Evolutionary conservation across 2,797 vertebrate species (phyloP).

Genomic region (Pampus argenteus): DNA sequence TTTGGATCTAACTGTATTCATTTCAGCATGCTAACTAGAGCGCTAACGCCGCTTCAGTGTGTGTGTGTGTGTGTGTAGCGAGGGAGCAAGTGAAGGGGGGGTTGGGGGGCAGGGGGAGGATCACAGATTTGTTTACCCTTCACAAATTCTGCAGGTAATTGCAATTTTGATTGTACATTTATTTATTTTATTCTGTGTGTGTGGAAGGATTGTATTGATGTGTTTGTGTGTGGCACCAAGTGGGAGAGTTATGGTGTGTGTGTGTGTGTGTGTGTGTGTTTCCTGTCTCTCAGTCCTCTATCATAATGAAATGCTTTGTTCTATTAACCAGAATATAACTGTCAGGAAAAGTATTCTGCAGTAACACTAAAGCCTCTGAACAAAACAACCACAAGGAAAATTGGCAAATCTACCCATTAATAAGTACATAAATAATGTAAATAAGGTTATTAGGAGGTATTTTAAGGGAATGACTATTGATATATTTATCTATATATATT

Average conservation of each 20-base stretch:
- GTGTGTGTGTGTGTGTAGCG: slow-evolving; percentile 18
- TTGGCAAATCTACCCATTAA: too few relatives aligned
- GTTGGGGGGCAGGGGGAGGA: neutral
- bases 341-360: slow-evolving; percentile 55
- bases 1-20: slow-evolving; percentile 99
- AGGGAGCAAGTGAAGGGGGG: neutral
- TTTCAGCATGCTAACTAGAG: slow-evolving; percentile 99
- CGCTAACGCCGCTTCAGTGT: slow-evolving; percentile 46
- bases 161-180: slow-evolving; percentile 99
- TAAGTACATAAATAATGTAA: too few relatives aligned
- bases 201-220: slow-evolving; percentile 36
- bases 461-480: too few relatives aligned
- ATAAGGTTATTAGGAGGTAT: neutral
- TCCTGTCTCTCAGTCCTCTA: slow-evolving; percentile 72
- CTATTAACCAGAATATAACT: slow-evolving; percentile 83
- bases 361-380: neutral
- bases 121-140: slow-evolving; percentile 98
- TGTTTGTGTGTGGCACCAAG: slow-evolving; percentile 82
- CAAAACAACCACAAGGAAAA: neutral
- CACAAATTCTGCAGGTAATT: slow-evolving; percentile 99
- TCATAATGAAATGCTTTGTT: slow-evolving; percentile 98
- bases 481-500: too few relatives aligned
- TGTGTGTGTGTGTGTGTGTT: slow-evolving; percentile 27
- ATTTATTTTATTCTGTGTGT: slow-evolving; percentile 88
- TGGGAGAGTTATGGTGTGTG: slow-evolving; percentile 11